phyloP scores from a whole-genome alignment of 2,113 vertebrate genomes.

The Zapus hudsonius region DNA sequence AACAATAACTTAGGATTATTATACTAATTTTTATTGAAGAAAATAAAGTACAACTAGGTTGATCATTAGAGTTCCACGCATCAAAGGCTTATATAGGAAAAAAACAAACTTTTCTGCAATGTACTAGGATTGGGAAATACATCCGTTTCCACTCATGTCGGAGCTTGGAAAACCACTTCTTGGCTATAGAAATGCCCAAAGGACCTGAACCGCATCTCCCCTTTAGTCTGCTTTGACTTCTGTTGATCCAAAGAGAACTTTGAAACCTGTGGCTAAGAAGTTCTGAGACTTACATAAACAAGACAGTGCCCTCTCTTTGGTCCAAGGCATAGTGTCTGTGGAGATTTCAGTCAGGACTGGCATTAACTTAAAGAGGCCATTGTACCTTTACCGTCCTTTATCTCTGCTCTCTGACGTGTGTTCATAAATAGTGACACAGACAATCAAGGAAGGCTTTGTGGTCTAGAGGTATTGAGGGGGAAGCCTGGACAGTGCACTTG shows the following conservation, averaged over 20 bases:
- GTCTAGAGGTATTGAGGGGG: slow-evolving; percentile 28
- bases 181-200: background rate
- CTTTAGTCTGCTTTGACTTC: background rate
- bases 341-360: slow-evolving; percentile 64
- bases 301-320: background rate
- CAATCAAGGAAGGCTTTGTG: slow-evolving; percentile 47
- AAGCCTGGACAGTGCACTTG: slow-evolving; percentile 67
- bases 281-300: background rate
- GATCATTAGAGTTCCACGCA: background rate
- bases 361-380: background rate
- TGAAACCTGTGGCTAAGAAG: slow-evolving; percentile 9
- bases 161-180: slow-evolving; percentile 52
- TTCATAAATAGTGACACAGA: slow-evolving; percentile 31
- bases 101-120: background rate
- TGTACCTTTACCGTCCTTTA: slow-evolving; percentile 9
- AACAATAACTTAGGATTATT: background rate
- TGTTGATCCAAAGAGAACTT: slow-evolving; percentile 18
- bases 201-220: slow-evolving; percentile 29
- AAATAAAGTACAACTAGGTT: background rate
- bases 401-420: slow-evolving; percentile 4
- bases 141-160: slow-evolving; percentile 40
- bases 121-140: background rate
- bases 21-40: background rate
- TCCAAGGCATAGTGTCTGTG: background rate
- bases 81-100: background rate